Evolutionary conservation across 2,113 vertebrate genomes (phyloP).

Genomic region (Chiloscyllium plagiosum): DNA sequence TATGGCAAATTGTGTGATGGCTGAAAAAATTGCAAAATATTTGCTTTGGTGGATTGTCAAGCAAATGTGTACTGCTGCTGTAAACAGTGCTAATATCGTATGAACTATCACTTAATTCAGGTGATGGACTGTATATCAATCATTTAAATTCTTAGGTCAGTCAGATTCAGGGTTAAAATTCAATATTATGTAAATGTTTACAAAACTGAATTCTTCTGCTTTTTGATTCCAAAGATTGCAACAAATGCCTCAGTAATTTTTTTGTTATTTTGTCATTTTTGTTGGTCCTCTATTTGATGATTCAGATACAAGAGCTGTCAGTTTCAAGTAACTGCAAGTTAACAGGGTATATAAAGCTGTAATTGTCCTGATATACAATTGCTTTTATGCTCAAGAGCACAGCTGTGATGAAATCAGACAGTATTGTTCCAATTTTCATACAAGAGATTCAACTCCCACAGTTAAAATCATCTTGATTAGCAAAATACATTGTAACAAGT

Average conservation of each 20-base stretch:
- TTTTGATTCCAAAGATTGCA: background rate
- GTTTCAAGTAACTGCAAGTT: constrained; percentile 66
- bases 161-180: background rate
- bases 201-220: background rate
- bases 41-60: background rate
- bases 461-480: background rate
- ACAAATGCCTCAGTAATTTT: background rate
- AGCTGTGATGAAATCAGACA: constrained; percentile 76
- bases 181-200: background rate
- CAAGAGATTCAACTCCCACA: background rate
- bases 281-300: constrained; percentile 38
- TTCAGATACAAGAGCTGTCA: constrained; percentile 57
- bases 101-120: background rate
- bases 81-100: background rate
- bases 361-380: constrained; percentile 73
- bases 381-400: constrained; percentile 60
- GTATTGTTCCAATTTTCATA: constrained; percentile 52
- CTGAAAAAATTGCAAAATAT: background rate
- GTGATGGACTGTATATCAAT: background rate
- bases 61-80: background rate
- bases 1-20: background rate
- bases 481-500: background rate
- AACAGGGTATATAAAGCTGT: constrained; percentile 63
- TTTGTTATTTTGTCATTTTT: background rate
- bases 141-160: background rate